Base-by-base conservation (phyloP, 2,888 invertebrate genomes). In the Coecobrya sp. region DNA sequence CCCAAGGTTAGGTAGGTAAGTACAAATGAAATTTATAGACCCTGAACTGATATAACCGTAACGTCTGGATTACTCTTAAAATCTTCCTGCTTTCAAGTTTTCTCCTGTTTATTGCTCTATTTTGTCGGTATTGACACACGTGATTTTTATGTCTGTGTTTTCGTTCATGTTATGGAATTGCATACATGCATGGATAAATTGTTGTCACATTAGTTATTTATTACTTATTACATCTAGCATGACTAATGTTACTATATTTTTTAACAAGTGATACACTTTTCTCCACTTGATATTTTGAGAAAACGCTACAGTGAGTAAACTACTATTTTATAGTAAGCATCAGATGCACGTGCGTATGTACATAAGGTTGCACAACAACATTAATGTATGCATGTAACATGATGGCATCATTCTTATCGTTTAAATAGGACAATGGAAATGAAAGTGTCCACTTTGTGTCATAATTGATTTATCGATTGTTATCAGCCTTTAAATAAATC, bases 401-500 rank as follows among this genome's bases (percentile, higher is more conserved):
- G 10, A 30, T 65, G 65, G 25, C 65, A 65, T 16, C 65, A 0
- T 65, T 65, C 25, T 30, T 2, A 27, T 65, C 65, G 13, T 65
- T 25, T 30, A 65, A 13, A 30, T 27, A 30, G 65, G 27, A 65
- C 25, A 65, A 16, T 25, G 27, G 62, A 65, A 19, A 65, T 49
- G 49, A 19, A 55, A 19, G 19, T 10, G 65, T 30, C 27, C 13
- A 30, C 27, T 27, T 65, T 8, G 27, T 13, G 30, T 16, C 13
- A 13, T 65, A 65, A 65, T 65, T 65, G 65, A 65, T 65, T 27
- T 65, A 65, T 65, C 30, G 65, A 65, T 65, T 65, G 65, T 65
- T 65, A 65, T 65, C 65, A 65, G 62, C 27, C 10, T 55, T 55
- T 55, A 55, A 55, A 55, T 55, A 55, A 55, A 55, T 55, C 55